These are phyloP conservation scores for Coregonus suidteri DNA, from an alignment of 2,797 vertebrate species.

Conservation along the genomic window DNA sequence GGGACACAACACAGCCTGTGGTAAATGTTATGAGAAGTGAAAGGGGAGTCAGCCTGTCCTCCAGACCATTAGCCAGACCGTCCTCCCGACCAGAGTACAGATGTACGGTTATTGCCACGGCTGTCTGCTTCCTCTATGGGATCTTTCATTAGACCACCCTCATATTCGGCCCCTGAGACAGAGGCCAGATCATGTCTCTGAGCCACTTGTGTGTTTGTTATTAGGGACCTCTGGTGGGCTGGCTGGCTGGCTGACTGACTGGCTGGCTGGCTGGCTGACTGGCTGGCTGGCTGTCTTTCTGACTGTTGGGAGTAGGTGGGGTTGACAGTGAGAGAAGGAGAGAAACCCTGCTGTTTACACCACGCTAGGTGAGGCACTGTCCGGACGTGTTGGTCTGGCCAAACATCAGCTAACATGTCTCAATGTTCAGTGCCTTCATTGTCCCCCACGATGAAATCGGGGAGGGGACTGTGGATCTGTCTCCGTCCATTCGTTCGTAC, in stretches of 20 bases:
- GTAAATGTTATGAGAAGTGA: slow-evolving; percentile 42
- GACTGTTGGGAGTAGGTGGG: background rate
- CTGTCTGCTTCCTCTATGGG: slow-evolving; percentile 65
- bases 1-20: background rate
- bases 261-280: too few species aligned
- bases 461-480: too few species aligned
- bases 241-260: background rate
- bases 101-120: slow-evolving; percentile 60
- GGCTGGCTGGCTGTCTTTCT: background rate
- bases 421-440: background rate
- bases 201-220: slow-evolving; percentile 56
- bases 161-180: slow-evolving; percentile 68
- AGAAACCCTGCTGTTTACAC: slow-evolving; percentile 3
- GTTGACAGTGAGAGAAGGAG: background rate
- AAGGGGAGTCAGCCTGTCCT: slow-evolving; percentile 35
- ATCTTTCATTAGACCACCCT: slow-evolving; percentile 64
- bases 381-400: background rate
- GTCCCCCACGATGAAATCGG: too few species aligned
- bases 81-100: slow-evolving; percentile 53
- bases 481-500: too few species aligned
- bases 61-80: slow-evolving; percentile 53
- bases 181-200: slow-evolving; percentile 60
- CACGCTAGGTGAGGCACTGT: background rate
- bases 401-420: background rate
- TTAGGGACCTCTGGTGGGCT: background rate